Evolutionary conservation across 2,797 vertebrate species (phyloP), one percentile per base, ranked within the genome.

Genomic region (Morelia viridis): DNA sequence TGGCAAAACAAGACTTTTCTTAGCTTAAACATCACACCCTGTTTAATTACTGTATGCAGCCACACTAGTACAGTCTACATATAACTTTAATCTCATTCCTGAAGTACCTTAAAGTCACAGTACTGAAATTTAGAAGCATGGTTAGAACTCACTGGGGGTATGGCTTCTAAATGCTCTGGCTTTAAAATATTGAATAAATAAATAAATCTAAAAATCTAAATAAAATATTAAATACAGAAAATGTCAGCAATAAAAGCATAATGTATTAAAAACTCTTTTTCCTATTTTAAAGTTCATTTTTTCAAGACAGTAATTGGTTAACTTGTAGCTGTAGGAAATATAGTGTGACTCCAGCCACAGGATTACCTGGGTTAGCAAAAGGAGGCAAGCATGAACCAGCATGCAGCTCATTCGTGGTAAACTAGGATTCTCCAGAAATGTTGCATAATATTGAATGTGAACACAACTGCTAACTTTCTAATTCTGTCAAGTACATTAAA

Each of bases 181-280:
- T 80, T 80, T 53, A 24, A 80, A 46, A 19, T 80, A 46, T 1
- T 80, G 41, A 46, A 46, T 80, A 68, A 65, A 68, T 89, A 31
- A 92, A 68, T 89, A 31, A 92, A 95, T 95, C 87, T 89, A 95
- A 94, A 0, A 93, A 94, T 93, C 56, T n/a, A 94, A 93, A 92
- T 92, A 94, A 76, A 86, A 96, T 92, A 6, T 22, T 95, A 95
- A 92, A 57, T 0, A 94, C 35, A 93, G 57, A 94, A 96, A 94
- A 24, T 19, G 0, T 91, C 87, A 94, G 57, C 85, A 95, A 91
- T 91, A 93, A 60, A 94, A 3, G 3, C 68, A 87, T 46, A 94
- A 62, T 71, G 92, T 93, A 90, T 7, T 93, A 83, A 96, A 94
- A 31, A 56, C 64, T 88, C 90, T 92, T 41, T 86, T 92, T 88